Conservation (phyloP, 2,888 invertebrate genomes). For the Apocheima hispidaria region DNA sequence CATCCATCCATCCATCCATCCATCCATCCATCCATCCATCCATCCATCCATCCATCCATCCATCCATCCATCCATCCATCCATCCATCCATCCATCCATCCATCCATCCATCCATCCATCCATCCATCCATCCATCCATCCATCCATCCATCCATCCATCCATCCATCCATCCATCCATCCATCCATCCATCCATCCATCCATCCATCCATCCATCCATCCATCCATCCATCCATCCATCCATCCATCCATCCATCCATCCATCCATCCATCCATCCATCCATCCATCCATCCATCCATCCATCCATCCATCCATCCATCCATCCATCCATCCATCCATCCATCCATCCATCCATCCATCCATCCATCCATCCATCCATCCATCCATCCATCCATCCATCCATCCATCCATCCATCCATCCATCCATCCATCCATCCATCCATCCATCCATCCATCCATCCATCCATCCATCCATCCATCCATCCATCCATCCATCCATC, state of each 20-base stretch:
- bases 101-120: background rate
- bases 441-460: background rate
- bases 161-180: background rate
- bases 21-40: background rate
- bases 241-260: background rate
- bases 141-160: background rate
- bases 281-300: background rate
- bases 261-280: background rate
- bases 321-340: background rate
- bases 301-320: background rate
- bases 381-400: background rate
- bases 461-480: background rate
- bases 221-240: background rate
- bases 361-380: background rate
- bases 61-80: background rate
- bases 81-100: background rate
- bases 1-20: background rate
- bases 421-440: background rate
- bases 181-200: background rate
- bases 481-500: background rate
- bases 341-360: background rate
- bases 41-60: background rate
- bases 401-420: background rate
- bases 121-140: background rate
- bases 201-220: background rate